phyloP scores from a whole-genome alignment of 2,797 vertebrate species.

The Siniperca undulata region DNA sequence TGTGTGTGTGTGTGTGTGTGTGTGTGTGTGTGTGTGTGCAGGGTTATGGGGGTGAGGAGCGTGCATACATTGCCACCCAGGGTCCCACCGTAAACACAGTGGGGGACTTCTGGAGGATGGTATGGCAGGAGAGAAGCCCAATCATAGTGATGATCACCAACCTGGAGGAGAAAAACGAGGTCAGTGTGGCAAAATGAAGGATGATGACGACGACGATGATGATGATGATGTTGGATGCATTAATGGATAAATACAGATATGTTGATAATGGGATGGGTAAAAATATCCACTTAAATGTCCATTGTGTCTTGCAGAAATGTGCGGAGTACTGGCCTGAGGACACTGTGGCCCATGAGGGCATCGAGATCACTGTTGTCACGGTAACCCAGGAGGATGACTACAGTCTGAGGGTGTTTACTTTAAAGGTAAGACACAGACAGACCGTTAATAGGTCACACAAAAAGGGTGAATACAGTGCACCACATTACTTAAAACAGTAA shows the following conservation, averaged over 20 bases:
- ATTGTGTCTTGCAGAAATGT: slow-evolving; percentile 90
- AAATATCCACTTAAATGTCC: slow-evolving; percentile 16
- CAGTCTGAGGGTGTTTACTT: slow-evolving; percentile 94
- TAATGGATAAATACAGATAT: neutral
- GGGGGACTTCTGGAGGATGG: slow-evolving; percentile 99
- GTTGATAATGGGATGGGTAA: neutral
- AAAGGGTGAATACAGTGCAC: neutral
- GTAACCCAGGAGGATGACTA: slow-evolving; percentile 97
- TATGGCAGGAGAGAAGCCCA: slow-evolving; percentile 95
- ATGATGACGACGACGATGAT: slow-evolving; percentile 17
- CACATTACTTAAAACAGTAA: neutral
- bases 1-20: too few species aligned
- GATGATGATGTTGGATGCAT: neutral
- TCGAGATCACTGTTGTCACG: slow-evolving; percentile 91
- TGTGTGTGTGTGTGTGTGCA: slow-evolving; percentile 61
- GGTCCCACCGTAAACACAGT: slow-evolving; percentile 98
- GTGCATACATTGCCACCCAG: slow-evolving; percentile 97
- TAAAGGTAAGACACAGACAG: slow-evolving; percentile 88
- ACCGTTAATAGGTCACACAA: neutral
- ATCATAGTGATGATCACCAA: slow-evolving; percentile 99
- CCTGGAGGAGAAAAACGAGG: slow-evolving; percentile 99
- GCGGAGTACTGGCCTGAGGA: slow-evolving; percentile 99
- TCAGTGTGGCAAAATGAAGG: slow-evolving; percentile 66
- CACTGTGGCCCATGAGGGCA: slow-evolving; percentile 90
- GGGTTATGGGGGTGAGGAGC: slow-evolving; percentile 95